These are phyloP conservation scores for Labrus mixtus DNA, from an alignment of 2,113 vertebrate species.

Conservation along the genomic window DNA sequence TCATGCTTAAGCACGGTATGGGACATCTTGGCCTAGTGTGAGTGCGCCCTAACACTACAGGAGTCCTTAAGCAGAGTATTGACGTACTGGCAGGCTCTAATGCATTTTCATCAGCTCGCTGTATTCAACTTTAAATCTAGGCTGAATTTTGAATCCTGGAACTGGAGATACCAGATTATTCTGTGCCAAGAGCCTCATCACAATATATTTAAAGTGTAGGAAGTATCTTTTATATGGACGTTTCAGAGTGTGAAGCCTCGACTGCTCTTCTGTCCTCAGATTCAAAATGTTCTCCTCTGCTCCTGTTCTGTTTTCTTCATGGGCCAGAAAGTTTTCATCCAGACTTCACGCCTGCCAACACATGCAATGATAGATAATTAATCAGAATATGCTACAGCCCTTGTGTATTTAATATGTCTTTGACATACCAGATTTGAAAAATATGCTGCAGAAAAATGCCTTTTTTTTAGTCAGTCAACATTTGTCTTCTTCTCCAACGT, in stretches of 20 bases:
- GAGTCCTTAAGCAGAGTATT: constrained; percentile 22
- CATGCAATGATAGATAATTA: background rate
- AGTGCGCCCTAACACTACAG: background rate
- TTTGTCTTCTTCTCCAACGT: constrained; percentile 17
- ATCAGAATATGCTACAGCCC: background rate
- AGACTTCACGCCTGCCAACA: background rate
- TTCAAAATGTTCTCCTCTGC: background rate
- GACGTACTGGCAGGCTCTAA: constrained; percentile 32
- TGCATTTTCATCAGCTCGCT: constrained; percentile 62
- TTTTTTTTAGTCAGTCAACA: background rate
- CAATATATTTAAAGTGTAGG: constrained; percentile 12
- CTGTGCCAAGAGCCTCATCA: background rate
- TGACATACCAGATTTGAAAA: background rate
- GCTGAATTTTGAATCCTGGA: constrained; percentile 65
- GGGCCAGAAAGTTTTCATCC: background rate
- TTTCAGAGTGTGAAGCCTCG: background rate
- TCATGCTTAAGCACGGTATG: too few relatives aligned
- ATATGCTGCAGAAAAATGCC: background rate
- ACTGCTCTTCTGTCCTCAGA: background rate
- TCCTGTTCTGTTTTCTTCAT: background rate
- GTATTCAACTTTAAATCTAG: constrained; percentile 64
- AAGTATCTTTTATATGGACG: background rate
- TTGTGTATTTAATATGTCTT: background rate
- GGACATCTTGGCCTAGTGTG: too few relatives aligned
- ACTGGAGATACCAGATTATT: constrained; percentile 55